These are phyloP conservation scores for Trigoniulus corallinus DNA, from an alignment of 1,140 invertebrate genomes.

Conservation along the genomic window DNA sequence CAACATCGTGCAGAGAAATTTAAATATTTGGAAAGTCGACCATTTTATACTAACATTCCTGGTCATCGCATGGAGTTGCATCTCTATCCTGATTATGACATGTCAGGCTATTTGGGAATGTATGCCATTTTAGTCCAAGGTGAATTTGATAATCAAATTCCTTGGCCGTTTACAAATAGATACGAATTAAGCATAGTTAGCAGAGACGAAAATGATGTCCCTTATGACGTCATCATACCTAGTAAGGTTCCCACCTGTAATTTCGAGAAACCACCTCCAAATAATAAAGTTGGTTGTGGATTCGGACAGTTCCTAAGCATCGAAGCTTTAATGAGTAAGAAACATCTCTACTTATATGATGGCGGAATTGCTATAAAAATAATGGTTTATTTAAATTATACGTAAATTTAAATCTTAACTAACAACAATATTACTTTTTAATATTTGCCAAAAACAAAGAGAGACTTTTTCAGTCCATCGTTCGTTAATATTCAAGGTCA, in stretches of 20 bases:
- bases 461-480: no score
- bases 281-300: slow-evolving; percentile 7
- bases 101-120: neutral
- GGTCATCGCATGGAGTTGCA: slow-evolving; percentile 5
- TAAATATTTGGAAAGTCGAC: slow-evolving; percentile 4
- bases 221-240: slow-evolving; percentile 1
- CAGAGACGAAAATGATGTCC: slow-evolving; percentile 3
- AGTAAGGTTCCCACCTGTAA: neutral
- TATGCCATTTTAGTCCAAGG: slow-evolving; percentile 4
- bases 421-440: no score
- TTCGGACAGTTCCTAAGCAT: neutral
- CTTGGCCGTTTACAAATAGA: slow-evolving; percentile 8
- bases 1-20: neutral
- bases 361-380: slow-evolving; percentile 1
- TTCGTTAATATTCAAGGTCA: no score
- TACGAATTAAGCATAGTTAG: slow-evolving; percentile 1
- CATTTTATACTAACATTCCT: slow-evolving; percentile 5
- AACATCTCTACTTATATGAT: neutral
- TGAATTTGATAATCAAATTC: slow-evolving; percentile 1
- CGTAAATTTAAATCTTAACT: neutral
- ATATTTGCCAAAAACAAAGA: no score
- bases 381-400: slow-evolving; percentile 2
- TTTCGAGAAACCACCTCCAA: neutral
- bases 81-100: slow-evolving; percentile 5
- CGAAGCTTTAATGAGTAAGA: neutral